Evolutionary conservation across 2,113 vertebrate species (phyloP).

Genomic region (Epinephelus lanceolatus): DNA sequence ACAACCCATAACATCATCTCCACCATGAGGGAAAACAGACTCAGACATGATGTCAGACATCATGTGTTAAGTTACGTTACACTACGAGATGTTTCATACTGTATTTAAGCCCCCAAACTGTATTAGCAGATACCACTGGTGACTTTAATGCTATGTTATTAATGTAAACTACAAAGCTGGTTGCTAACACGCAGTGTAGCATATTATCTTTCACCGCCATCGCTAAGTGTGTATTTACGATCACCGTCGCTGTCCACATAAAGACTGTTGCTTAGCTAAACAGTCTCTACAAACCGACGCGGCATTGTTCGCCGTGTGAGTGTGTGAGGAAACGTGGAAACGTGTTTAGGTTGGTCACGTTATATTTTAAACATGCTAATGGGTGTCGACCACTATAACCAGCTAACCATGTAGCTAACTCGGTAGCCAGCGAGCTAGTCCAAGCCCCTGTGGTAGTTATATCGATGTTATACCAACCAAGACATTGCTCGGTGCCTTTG

Average conservation of each 20-base stretch:
- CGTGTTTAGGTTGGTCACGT: neutral
- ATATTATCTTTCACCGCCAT: constrained; percentile 46
- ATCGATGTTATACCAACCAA: constrained; percentile 59
- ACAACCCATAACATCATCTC: neutral
- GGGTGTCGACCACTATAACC: constrained; percentile 19
- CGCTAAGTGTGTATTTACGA: constrained; percentile 52
- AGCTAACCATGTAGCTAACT: constrained; percentile 51
- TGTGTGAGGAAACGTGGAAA: neutral
- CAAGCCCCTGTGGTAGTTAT: constrained; percentile 45
- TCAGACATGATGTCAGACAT: neutral
- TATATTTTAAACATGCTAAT: neutral
- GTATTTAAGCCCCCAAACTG: neutral
- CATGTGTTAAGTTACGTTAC: neutral
- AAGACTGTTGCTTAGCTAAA: constrained; percentile 43
- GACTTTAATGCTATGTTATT: neutral
- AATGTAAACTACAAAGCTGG: constrained; percentile 1
- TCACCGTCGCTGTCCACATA: neutral
- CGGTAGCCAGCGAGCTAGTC: constrained; percentile 55
- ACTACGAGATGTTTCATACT: neutral
- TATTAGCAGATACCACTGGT: neutral
- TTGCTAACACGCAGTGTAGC: constrained; percentile 40
- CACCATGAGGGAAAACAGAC: neutral
- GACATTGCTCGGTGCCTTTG: constrained; percentile 62
- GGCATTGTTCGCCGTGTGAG: constrained; percentile 28
- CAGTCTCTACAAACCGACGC: constrained; percentile 26